Conservation (phyloP, 2,797 vertebrate species). For the Columba guinea region DNA sequence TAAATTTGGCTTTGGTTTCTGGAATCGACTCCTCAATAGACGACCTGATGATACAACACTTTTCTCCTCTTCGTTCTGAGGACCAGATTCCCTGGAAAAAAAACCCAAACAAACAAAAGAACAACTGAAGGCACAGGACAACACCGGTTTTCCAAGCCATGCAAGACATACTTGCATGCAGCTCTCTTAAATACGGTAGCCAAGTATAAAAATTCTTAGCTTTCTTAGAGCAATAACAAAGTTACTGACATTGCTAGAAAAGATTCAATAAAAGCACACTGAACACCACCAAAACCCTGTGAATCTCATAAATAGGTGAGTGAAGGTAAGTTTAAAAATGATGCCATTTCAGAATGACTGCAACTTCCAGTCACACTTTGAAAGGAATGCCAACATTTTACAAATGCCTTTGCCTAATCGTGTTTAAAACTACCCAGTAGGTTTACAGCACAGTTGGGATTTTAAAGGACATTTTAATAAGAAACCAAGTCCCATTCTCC, state of each 20-base stretch:
- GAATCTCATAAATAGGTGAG: neutral
- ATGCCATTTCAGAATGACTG: neutral
- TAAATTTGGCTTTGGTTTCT: slow-evolving; percentile 79
- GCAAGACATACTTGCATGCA: neutral
- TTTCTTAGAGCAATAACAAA: neutral
- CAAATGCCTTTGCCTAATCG: neutral
- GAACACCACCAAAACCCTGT: neutral
- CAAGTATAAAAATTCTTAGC: neutral
- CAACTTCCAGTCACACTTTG: neutral
- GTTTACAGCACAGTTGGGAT: neutral
- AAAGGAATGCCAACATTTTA: neutral
- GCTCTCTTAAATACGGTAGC: neutral
- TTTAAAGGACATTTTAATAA: neutral
- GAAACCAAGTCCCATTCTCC: neutral
- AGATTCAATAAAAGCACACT: neutral
- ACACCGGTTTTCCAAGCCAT: neutral
- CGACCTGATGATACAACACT: slow-evolving; percentile 69
- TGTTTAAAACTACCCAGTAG: neutral
- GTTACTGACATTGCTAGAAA: neutral
- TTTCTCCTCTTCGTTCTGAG: slow-evolving; percentile 67
- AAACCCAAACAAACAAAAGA: slow-evolving; percentile 25
- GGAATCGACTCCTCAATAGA: slow-evolving; percentile 75
- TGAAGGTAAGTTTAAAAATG: neutral
- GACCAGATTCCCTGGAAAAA: slow-evolving; percentile 54
- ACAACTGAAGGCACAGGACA: neutral